phyloP scores from a whole-genome alignment of 2,888 invertebrate species.

The Gnatocerus cornutus region DNA sequence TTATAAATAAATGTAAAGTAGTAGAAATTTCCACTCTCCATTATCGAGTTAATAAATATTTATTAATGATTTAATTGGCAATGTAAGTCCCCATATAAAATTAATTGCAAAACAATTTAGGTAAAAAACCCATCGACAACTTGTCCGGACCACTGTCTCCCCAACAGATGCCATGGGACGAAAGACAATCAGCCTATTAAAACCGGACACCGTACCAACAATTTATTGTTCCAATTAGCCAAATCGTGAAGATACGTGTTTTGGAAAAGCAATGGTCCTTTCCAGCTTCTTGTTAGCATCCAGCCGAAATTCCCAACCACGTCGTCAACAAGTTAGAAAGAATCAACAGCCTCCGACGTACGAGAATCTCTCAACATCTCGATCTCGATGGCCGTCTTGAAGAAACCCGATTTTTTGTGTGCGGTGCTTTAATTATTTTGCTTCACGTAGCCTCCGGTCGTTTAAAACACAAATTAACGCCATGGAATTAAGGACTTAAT shows the following conservation, averaged over 20 bases:
- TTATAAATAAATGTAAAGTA: not conserved
- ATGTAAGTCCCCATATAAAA: not conserved
- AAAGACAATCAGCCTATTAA: slow-evolving; percentile 73
- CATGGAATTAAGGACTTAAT: slow-evolving; percentile 64
- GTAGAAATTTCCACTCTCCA: no score
- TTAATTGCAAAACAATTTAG: slow-evolving; percentile 20
- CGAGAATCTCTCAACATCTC: slow-evolving; percentile 11
- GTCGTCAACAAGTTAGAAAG: slow-evolving; percentile 40
- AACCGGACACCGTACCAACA: slow-evolving; percentile 71
- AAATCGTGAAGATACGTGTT: slow-evolving; percentile 73
- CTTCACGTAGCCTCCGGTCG: slow-evolving; percentile 60
- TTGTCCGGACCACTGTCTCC: slow-evolving; percentile 63
- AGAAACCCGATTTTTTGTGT: slow-evolving; percentile 45
- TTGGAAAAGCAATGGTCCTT: slow-evolving; percentile 70
- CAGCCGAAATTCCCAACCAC: slow-evolving; percentile 51
- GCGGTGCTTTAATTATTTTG: slow-evolving; percentile 55
- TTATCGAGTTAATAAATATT: no score
- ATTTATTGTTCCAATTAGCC: slow-evolving; percentile 75
- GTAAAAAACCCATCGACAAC: slow-evolving; percentile 27
- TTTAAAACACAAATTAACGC: slow-evolving; percentile 66
- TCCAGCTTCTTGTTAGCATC: slow-evolving; percentile 60
- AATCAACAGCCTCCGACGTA: slow-evolving; percentile 31
- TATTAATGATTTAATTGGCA: no score
- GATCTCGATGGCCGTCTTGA: slow-evolving; percentile 46
- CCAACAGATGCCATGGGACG: slow-evolving; percentile 70